These are phyloP conservation scores for Scyliorhinus canicula DNA, from an alignment of 2,797 vertebrate genomes.

Conservation along the genomic window DNA sequence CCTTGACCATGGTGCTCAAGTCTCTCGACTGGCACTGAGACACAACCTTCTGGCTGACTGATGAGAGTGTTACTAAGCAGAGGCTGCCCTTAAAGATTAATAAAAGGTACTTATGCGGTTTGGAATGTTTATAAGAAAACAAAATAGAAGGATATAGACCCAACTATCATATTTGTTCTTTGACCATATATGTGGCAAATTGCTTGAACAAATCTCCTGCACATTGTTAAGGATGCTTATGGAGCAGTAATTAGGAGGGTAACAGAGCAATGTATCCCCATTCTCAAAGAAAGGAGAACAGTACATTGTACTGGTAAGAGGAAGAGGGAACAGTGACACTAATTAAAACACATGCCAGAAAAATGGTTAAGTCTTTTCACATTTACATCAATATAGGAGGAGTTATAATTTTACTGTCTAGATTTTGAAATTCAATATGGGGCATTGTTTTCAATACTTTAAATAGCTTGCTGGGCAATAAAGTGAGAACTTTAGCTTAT, in stretches of 20 bases:
- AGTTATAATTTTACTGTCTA: background rate
- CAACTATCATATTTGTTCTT: background rate
- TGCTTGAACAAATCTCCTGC: background rate
- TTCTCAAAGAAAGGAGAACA: background rate
- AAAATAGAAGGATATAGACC: background rate
- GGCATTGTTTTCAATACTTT: background rate
- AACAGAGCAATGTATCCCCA: background rate
- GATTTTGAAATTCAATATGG: background rate
- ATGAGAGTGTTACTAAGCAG: background rate
- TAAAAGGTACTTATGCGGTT: background rate
- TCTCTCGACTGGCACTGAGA: background rate
- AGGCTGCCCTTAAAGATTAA: background rate
- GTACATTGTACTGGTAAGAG: background rate
- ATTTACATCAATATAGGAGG: background rate
- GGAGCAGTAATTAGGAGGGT: background rate
- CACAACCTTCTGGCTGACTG: background rate
- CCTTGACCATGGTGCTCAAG: background rate
- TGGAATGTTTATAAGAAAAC: background rate
- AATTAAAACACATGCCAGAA: background rate
- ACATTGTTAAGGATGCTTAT: background rate
- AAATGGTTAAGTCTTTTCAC: background rate
- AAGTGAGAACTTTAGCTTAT: background rate
- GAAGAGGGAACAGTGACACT: background rate
- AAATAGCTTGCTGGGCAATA: background rate
- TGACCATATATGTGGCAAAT: background rate